Evolutionary conservation across 2,888 invertebrate species (phyloP).

Genomic region (Griposia aprilina): DNA sequence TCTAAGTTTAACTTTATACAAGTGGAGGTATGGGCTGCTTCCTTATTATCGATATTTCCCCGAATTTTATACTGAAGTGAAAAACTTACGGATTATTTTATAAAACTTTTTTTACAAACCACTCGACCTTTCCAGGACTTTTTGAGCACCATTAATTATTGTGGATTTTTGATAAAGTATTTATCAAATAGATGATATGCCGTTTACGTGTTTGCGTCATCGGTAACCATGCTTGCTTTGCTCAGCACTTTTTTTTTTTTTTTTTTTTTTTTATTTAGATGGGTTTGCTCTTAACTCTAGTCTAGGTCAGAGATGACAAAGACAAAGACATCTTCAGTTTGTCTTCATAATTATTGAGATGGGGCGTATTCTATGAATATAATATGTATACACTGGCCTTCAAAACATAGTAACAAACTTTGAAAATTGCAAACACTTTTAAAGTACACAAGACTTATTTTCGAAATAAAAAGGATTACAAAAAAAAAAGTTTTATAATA

Average conservation of each 20-base stretch:
- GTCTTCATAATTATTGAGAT: not conserved
- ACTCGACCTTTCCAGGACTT: not conserved
- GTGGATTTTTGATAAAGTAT: not conserved
- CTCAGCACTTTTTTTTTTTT: not conserved
- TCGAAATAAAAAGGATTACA: too few species aligned
- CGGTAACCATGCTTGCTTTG: not conserved
- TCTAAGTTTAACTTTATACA: constrained; percentile 19
- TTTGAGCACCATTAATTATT: constrained; percentile 22
- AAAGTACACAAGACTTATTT: too few species aligned
- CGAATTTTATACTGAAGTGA: constrained; percentile 15
- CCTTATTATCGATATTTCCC: constrained; percentile 12
- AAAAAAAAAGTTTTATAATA: too few species aligned
- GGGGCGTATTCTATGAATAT: not conserved
- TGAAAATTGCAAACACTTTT: too few species aligned
- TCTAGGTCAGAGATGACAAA: too few species aligned
- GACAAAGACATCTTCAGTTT: not conserved
- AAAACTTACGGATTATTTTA: constrained; percentile 21
- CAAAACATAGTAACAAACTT: too few species aligned
- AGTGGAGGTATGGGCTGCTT: constrained; percentile 16
- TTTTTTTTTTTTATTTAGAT: too few species aligned
- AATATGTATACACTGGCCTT: too few species aligned
- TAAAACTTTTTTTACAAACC: not conserved
- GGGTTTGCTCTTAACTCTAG: too few species aligned
- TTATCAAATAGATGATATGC: not conserved
- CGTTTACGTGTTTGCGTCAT: not conserved